Base-by-base conservation (phyloP, 2,797 vertebrate genomes). In the Manis javanica region DNA sequence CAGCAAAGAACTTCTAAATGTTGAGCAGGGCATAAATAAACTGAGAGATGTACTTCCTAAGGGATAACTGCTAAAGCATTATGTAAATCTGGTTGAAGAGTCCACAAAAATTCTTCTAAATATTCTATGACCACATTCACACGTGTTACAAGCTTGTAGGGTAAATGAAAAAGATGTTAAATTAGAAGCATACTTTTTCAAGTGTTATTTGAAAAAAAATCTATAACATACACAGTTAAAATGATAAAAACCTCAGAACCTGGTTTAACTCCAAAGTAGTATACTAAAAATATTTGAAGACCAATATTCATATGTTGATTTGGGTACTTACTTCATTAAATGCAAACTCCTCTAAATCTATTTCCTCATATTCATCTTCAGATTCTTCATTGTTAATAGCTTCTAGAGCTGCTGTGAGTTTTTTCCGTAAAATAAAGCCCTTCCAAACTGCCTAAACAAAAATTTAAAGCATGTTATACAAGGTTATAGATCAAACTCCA, bases 401-500 rank as follows among this genome's bases (percentile, higher is more conserved):
- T 91, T 98, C 99, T 87, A 99, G 98, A 97, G 99, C 99, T 95
- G 96, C 98, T 96, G 98, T 96, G 87, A 99, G 98, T 98, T 99
- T 99, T 98, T 98, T 99, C 98, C 99, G 98, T 95, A 99, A 98
- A 98, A 96, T 46, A 95, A 98, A 99, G 96, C 99, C 99, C 96
- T 99, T 99, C 99, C 99, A 99, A 96, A 97, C 98, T 19, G 99
- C 99, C 99, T 99, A 98, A 98, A 99, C 98, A 99, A 98, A 99
- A 98, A 99, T 97, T 94, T 98, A 98, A 98, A 98, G 97, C 97
- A 98, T 98, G 98, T 98, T 98, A 99, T 96, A 98, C 95, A 98
- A 95, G 98, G 95, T 96, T 98, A 99, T 99, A 99, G 99, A 99
- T 99, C 99, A 99, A 98, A 90, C 89, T 87, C 94, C 98, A 99